These are phyloP conservation scores for Rhea pennata DNA, from an alignment of 2,113 vertebrate genomes.

Conservation along the genomic window DNA sequence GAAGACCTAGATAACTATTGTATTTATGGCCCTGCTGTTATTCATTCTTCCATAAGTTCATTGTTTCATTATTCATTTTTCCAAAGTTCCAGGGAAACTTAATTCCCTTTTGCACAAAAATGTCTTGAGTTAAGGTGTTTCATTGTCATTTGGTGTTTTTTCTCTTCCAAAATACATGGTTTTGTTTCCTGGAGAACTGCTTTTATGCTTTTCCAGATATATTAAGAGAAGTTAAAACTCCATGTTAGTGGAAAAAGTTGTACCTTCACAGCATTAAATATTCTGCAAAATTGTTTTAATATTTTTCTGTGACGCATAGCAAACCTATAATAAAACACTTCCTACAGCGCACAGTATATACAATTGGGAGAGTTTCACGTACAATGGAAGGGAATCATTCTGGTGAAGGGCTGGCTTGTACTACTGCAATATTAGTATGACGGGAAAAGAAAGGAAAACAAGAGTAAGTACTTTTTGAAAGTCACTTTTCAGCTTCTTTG, in stretches of 20 bases:
- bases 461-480: not conserved
- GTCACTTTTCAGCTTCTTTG: not conserved
- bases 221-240: not conserved
- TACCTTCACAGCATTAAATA: not conserved
- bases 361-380: not conserved
- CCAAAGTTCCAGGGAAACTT: not conserved
- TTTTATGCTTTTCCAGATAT: not conserved
- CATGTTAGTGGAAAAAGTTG: not conserved
- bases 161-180: not conserved
- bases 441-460: not conserved
- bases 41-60: no score
- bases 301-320: not conserved
- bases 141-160: not conserved
- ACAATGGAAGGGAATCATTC: fast-evolving
- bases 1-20: not conserved
- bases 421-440: not conserved
- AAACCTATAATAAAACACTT: not conserved
- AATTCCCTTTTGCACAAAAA: not conserved
- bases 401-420: not conserved
- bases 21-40: not conserved
- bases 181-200: not conserved
- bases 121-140: fast-evolving
- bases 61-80: no score
- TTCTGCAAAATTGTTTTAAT: not conserved
- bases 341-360: not conserved